Evolutionary conservation across 2,113 vertebrate species (phyloP).

Genomic region (Hyla sarda): DNA sequence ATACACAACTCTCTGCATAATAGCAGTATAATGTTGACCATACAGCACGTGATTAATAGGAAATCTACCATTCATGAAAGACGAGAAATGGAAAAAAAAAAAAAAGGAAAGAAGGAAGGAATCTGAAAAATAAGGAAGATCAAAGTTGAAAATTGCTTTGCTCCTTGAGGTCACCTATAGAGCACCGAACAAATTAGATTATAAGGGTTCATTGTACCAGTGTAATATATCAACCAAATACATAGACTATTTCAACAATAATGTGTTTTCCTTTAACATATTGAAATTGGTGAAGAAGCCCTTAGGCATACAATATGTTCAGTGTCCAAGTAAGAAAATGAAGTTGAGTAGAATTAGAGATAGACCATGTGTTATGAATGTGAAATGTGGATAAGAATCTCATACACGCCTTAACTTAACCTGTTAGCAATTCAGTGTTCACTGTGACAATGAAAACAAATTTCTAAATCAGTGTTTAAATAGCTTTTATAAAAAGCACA

Average conservation of each 20-base stretch:
- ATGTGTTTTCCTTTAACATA: slow-evolving; percentile 29
- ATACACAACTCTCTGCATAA: no score
- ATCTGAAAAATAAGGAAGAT: no score
- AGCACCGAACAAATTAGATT: not conserved
- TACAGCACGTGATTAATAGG: no score
- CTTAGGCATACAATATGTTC: slow-evolving; percentile 51
- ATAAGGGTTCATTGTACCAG: not conserved
- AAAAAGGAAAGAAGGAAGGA: no score
- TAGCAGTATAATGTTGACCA: no score
- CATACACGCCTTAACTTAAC: not conserved
- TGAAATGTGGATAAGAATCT: slow-evolving; percentile 34
- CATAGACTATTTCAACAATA: slow-evolving; percentile 7
- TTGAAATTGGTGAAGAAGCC: slow-evolving; percentile 21
- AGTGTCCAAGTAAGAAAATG: slow-evolving; percentile 39
- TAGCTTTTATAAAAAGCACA: not conserved
- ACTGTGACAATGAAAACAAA: not conserved
- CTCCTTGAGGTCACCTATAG: not conserved
- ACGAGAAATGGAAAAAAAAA: no score
- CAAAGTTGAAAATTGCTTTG: no score
- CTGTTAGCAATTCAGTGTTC: not conserved
- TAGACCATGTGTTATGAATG: slow-evolving; percentile 47
- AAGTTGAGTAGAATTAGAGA: slow-evolving; percentile 41
- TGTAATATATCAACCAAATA: not conserved
- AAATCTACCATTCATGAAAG: no score
- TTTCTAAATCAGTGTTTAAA: not conserved